These are phyloP conservation scores for Syritta pipiens DNA, from an alignment of 2,888 invertebrate species.

Conservation along the genomic window DNA sequence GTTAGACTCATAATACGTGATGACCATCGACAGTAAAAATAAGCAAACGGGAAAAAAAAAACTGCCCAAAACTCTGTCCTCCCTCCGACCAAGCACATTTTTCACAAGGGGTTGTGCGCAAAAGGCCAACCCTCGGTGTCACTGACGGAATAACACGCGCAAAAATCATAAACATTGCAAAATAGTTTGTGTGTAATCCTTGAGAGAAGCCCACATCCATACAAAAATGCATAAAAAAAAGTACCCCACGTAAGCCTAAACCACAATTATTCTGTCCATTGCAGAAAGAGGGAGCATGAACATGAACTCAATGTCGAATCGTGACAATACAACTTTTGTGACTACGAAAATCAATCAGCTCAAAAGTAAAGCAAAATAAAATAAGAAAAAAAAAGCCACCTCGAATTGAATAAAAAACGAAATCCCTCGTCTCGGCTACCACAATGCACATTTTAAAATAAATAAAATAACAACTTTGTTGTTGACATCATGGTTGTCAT, in stretches of 20 bases:
- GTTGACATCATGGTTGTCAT: slow-evolving; percentile 59
- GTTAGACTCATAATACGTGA: slow-evolving; percentile 48
- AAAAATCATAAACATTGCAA: slow-evolving; percentile 35
- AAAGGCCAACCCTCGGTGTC: slow-evolving; percentile 44
- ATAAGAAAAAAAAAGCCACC: not conserved
- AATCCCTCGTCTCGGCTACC: slow-evolving; percentile 25
- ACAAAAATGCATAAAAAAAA: not conserved
- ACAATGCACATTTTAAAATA: slow-evolving; percentile 51
- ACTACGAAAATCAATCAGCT: slow-evolving; percentile 66
- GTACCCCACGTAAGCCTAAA: slow-evolving; percentile 16
- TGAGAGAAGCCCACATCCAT: slow-evolving; percentile 19
- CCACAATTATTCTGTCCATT: slow-evolving; percentile 53
- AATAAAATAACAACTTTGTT: slow-evolving; percentile 42
- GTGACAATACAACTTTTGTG: slow-evolving; percentile 67
- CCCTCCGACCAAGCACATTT: no score
- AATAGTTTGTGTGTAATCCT: slow-evolving; percentile 32
- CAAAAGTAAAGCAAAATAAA: slow-evolving; percentile 17
- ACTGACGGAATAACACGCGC: slow-evolving; percentile 24
- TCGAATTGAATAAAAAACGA: slow-evolving; percentile 11
- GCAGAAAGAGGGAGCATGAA: slow-evolving; percentile 47
- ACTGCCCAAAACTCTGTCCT: no score
- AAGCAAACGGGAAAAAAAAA: not conserved
- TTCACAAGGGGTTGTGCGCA: slow-evolving; percentile 24
- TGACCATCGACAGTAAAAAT: slow-evolving; percentile 19
- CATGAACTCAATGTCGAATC: slow-evolving; percentile 67